Evolutionary conservation across 2,888 invertebrate genomes (phyloP), one percentile per base, ranked within the genome.

Genomic region (Saturnia japonica): DNA sequence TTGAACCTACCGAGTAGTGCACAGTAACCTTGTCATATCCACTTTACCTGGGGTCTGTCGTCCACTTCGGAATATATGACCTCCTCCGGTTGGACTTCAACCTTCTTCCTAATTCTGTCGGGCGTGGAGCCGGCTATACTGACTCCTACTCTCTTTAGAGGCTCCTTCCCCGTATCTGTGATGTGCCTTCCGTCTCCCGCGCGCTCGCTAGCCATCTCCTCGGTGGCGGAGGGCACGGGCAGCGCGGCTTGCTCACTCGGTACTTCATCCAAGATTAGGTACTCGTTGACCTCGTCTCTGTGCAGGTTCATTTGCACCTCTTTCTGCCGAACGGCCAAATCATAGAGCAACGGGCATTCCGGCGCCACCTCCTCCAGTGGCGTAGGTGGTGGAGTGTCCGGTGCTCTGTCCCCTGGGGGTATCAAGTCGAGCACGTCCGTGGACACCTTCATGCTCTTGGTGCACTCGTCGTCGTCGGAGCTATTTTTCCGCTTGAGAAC

Each of bases 1-100:
- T n/a, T n/a, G n/a, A n/a, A n/a, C n/a, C n/a, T n/a, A n/a, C n/a
- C n/a, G n/a, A n/a, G n/a, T n/a, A n/a, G n/a, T n/a, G n/a, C n/a
- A n/a, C n/a, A n/a, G n/a, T n/a, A n/a, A n/a, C n/a, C n/a, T n/a
- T n/a, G n/a, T n/a, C n/a, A n/a, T n/a, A n/a, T n/a, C n/a, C n/a
- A n/a, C n/a, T n/a, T 86, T 91, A 92, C 92, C 92, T 91, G 90
- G 54, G 86, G 80, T 72, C 76, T 73, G 67, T 91, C 88, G 60
- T 89, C 91, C 19, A 91, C 90, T 82, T 92, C 93, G 1, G 90
- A 88, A 77, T 93, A 93, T 71, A 92, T 91, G 71, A 80, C 90
- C 72, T 93, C 91, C 19, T 89, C 87, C 16, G 80, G 81, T 6
- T 68, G 54, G 9, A 71, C 67, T 22, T 70, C 71, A 25, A 69